Percentiles rank a stretch among this genome's conserved stretches.
Evolutionary conservation across 2,113 vertebrate species (phyloP).

Genomic region (Numenius arquata): DNA sequence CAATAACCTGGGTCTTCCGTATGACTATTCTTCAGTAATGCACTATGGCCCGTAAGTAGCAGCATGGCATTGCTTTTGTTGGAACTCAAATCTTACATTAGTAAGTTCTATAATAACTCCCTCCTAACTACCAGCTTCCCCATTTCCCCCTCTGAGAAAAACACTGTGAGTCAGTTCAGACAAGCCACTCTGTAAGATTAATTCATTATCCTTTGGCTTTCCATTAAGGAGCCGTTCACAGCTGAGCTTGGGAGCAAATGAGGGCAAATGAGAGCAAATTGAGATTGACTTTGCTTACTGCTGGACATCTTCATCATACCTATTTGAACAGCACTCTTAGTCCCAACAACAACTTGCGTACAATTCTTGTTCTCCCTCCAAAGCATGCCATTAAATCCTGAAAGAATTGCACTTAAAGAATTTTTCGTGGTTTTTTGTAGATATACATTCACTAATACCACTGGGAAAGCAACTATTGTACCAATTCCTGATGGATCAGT

Average conservation of each 20-base stretch:
- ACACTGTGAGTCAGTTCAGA: not conserved
- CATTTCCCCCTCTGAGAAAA: not conserved
- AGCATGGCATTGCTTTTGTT: not conserved
- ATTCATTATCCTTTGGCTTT: not conserved
- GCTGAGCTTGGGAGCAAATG: not conserved
- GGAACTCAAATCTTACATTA: not conserved
- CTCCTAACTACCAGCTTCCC: not conserved
- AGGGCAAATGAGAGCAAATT: not conserved
- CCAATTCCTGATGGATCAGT: conserved; percentile 78
- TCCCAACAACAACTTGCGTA: not conserved
- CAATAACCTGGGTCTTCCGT: conserved; percentile 50
- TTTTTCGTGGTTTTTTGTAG: conserved; percentile 40
- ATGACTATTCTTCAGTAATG: conserved; percentile 72
- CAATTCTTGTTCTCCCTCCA: not conserved
- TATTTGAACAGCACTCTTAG: not conserved
- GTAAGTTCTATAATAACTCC: not conserved
- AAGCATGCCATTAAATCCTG: not conserved
- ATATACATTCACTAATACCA: conserved; percentile 78
- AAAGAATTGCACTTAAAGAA: not conserved
- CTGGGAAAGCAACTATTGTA: conserved; percentile 79
- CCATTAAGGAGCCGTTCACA: not conserved
- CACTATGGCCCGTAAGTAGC: conserved; percentile 70
- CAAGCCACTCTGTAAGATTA: not conserved
- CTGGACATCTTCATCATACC: not conserved
- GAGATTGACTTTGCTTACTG: not conserved